Evolutionary conservation across 1,140 invertebrate genomes (phyloP).

Genomic region (Leptoteleia sp.): DNA sequence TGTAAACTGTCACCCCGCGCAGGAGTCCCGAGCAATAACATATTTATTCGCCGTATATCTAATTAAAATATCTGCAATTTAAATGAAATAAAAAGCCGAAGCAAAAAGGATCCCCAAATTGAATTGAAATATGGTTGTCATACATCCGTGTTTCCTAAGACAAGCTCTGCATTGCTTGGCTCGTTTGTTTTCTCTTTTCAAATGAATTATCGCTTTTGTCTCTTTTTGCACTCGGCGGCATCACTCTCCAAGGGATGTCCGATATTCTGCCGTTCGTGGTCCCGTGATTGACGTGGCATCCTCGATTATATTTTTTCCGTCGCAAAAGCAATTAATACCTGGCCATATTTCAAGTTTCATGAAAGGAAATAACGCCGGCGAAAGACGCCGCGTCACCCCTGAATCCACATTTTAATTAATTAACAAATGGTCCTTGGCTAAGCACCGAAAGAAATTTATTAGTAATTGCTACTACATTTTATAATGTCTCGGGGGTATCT

Average conservation of each 20-base stretch:
- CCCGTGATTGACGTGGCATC: constrained; percentile 53
- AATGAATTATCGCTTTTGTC: constrained; percentile 39
- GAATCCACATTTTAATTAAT: constrained; percentile 20
- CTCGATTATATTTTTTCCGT: constrained; percentile 33
- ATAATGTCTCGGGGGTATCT: too few species aligned
- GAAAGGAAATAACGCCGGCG: constrained; percentile 3
- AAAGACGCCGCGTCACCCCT: constrained; percentile 1
- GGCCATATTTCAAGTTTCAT: constrained; percentile 34
- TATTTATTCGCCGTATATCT: constrained; percentile 5
- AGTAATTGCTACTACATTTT: too few species aligned
- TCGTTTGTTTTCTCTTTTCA: constrained; percentile 43
- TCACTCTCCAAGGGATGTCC: constrained; percentile 38
- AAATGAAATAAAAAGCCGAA: constrained; percentile 1
- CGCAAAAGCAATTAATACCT: constrained; percentile 43
- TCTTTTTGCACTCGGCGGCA: constrained; percentile 40
- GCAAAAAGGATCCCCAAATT: constrained; percentile 5
- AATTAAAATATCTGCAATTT: constrained; percentile 37
- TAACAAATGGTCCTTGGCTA: not conserved
- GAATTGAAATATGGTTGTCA: constrained; percentile 49
- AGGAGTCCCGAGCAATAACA: not conserved
- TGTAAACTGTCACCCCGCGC: not conserved
- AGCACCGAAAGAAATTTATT: too few species aligned
- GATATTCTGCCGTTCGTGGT: constrained; percentile 46
- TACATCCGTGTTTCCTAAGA: constrained; percentile 36
- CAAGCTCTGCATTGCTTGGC: constrained; percentile 10